A percentile compares a stretch with the other conserved stretches of the same genome.
phyloP scores from a whole-genome alignment of 1,140 invertebrate species.

The Lanistes nyassanus region DNA sequence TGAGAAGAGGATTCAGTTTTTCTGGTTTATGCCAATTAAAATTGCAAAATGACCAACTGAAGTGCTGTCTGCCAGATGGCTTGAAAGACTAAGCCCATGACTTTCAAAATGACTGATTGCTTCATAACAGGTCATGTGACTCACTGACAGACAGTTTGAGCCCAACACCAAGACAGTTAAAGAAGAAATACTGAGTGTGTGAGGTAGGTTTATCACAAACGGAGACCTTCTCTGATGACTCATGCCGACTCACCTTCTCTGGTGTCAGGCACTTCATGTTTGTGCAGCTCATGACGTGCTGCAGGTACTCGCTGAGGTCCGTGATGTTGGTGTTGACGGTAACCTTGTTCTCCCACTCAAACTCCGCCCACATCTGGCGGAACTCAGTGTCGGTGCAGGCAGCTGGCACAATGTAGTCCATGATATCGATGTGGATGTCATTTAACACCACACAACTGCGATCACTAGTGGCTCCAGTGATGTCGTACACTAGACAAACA shows the following conservation, averaged over 20 bases:
- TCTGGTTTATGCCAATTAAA: too few relatives aligned
- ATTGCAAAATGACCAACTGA: too few relatives aligned
- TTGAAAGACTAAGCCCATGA: too few relatives aligned
- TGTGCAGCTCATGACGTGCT: constrained; percentile 91
- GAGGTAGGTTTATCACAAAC: too few relatives aligned
- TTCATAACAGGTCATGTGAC: too few relatives aligned
- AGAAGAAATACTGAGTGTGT: too few relatives aligned
- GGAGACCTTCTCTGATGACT: too few relatives aligned
- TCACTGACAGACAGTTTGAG: too few relatives aligned
- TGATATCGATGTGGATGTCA: constrained; percentile 99
- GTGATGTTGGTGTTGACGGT: constrained; percentile 95
- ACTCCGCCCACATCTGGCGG: constrained; percentile 99
- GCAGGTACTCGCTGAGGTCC: constrained; percentile 92
- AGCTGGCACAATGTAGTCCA: constrained; percentile 99
- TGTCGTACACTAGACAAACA: constrained; percentile 84
- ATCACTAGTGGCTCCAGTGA: constrained; percentile 91
- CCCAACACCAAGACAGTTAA: too few relatives aligned
- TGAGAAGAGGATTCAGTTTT: too few relatives aligned
- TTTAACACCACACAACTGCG: constrained; percentile 97
- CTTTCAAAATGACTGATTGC: too few relatives aligned
- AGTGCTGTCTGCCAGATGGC: too few relatives aligned
- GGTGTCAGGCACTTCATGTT: constrained; percentile 99
- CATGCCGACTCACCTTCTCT: constrained; percentile 54
- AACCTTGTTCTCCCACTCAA: constrained; percentile 99
- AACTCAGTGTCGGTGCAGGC: constrained; percentile 95